These are phyloP conservation scores for Takifugu ocellatus DNA, from an alignment of 2,797 vertebrate species.

Conservation along the genomic window DNA sequence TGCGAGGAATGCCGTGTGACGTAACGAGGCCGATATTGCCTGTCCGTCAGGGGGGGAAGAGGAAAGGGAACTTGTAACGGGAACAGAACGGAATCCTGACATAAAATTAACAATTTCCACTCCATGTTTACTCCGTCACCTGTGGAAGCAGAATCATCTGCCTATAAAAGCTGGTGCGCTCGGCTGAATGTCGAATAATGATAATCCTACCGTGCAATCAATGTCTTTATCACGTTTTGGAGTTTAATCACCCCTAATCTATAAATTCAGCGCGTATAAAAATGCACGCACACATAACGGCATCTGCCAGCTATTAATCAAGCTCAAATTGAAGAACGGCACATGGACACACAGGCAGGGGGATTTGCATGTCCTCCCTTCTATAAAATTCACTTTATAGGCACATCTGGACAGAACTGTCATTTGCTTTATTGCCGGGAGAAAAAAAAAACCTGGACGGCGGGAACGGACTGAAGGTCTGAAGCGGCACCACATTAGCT, in stretches of 20 bases:
- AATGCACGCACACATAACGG: conserved; percentile 25
- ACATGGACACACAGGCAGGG: conserved; percentile 57
- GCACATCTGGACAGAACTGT: too few species aligned
- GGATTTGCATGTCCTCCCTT: too few species aligned
- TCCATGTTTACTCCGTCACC: too few species aligned
- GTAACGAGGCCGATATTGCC: conserved; percentile 42
- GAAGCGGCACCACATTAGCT: too few species aligned
- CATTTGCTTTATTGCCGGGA: too few species aligned
- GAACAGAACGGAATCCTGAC: conserved; percentile 16
- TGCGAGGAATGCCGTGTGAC: conserved; percentile 13
- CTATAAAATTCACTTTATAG: not conserved
- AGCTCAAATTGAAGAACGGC: conserved; percentile 58
- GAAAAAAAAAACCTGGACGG: too few species aligned
- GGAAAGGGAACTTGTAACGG: conserved; percentile 39
- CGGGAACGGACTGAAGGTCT: not conserved
- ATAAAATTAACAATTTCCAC: too few species aligned
- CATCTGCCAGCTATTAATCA: conserved; percentile 69
- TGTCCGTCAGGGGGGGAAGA: conserved; percentile 33
- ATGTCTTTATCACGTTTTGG: conserved; percentile 39
- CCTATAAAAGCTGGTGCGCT: not conserved
- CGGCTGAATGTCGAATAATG: too few species aligned
- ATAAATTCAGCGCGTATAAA: conserved; percentile 22
- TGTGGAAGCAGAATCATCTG: not conserved
- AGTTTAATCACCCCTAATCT: conserved; percentile 40
- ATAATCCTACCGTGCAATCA: too few species aligned